Percentiles rank a stretch among this genome's conserved stretches.
phyloP scores from a whole-genome alignment of 2,888 invertebrate species.

The Cyclophora punctaria region DNA sequence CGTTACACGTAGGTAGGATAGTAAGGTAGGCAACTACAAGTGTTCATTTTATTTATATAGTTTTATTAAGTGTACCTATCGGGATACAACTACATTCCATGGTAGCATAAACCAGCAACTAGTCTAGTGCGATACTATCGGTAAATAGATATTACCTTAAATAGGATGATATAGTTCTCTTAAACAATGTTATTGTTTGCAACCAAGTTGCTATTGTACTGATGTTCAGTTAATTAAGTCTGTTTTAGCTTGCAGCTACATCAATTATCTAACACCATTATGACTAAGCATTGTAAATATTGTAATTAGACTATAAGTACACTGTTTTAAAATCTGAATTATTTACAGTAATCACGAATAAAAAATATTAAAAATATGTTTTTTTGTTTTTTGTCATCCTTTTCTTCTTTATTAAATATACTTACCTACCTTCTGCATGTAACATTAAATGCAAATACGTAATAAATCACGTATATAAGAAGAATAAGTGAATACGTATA shows the following conservation, averaged over 20 bases:
- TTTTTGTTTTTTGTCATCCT: conserved; percentile 3
- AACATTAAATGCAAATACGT: no score
- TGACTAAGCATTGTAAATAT: conserved; percentile 50
- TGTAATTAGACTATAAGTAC: conserved; percentile 12
- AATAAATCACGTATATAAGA: no score
- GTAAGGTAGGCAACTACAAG: conserved; percentile 35
- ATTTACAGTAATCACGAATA: conserved; percentile 18
- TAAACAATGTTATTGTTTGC: conserved; percentile 35
- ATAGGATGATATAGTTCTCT: conserved; percentile 32
- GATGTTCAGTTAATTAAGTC: conserved; percentile 32
- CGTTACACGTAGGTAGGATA: conserved; percentile 38
- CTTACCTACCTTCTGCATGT: no score
- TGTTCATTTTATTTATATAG: conserved; percentile 48
- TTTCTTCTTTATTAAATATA: not conserved
- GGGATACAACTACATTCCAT: conserved; percentile 55
- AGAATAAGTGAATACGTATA: no score
- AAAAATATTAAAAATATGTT: conserved; percentile 9
- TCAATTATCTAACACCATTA: conserved; percentile 28
- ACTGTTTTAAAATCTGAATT: conserved; percentile 32
- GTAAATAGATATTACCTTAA: conserved; percentile 35
- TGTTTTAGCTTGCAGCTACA: conserved; percentile 29
- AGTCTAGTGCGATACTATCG: conserved; percentile 60
- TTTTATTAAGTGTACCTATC: conserved; percentile 47
- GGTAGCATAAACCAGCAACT: conserved; percentile 58
- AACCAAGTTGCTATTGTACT: conserved; percentile 53